Conservation (phyloP, 2,888 invertebrate genomes). For the Octonoba sinensis region DNA sequence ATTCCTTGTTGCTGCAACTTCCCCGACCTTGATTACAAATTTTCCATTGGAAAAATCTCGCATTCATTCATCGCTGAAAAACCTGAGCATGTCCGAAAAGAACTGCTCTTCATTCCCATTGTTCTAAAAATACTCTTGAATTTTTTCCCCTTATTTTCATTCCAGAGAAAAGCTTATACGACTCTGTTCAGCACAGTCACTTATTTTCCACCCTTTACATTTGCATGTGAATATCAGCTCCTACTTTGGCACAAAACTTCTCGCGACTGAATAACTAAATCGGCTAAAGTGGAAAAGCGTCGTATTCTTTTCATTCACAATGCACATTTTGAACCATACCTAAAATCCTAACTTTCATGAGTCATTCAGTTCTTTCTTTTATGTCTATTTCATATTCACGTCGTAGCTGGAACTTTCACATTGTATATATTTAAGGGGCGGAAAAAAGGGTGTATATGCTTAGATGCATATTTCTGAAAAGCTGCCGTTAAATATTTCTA, state of each 20-base stretch:
- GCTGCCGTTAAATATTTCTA: too few relatives aligned
- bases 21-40: too few relatives aligned
- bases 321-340: conserved; percentile 21
- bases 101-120: too few relatives aligned
- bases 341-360: conserved; percentile 11
- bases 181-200: too few relatives aligned
- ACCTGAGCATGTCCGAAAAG: too few relatives aligned
- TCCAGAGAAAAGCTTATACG: too few relatives aligned
- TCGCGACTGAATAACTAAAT: conserved; percentile 5
- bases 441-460: background rate
- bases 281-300: background rate
- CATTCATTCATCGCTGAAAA: too few relatives aligned
- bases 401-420: background rate
- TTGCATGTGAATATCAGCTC: conserved; percentile 8
- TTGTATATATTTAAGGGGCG: background rate
- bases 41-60: too few relatives aligned
- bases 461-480: too few relatives aligned
- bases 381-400: conserved; percentile 9
- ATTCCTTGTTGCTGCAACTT: too few relatives aligned
- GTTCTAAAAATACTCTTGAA: too few relatives aligned
- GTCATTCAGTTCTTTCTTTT: background rate
- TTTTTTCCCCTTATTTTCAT: too few relatives aligned
- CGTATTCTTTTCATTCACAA: conserved; percentile 15
- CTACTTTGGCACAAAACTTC: conserved; percentile 1
- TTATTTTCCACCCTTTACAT: background rate